A percentile compares a stretch with the other conserved stretches of the same genome.
Conservation (phyloP, 2,113 vertebrate species). For the Cyphomyrus discorhynchus region DNA sequence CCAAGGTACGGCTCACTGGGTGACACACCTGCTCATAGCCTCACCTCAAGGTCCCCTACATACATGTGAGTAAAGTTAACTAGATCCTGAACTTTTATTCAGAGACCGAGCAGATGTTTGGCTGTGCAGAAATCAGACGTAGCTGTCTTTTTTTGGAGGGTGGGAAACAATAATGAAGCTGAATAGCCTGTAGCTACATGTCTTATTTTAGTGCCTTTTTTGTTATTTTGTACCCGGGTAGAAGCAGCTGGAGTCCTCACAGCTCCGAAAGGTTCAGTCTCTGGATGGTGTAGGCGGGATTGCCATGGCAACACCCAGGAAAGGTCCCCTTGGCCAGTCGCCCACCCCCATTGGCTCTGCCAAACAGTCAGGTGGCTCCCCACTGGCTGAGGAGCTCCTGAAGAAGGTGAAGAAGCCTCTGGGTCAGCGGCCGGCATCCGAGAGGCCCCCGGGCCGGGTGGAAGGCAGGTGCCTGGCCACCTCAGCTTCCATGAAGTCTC, state of each 20-base stretch:
- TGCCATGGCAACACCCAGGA: conserved; percentile 38
- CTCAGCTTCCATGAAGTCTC: conserved; percentile 69
- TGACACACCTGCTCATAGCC: neutral
- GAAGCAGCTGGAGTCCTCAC: conserved; percentile 60
- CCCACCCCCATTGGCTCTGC: conserved; percentile 33
- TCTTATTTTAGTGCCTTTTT: neutral
- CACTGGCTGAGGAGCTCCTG: conserved; percentile 52
- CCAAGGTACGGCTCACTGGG: conserved; percentile 54
- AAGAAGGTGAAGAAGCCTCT: conserved; percentile 68
- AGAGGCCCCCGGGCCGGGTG: conserved; percentile 48
- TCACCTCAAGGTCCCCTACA: neutral
- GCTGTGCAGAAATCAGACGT: neutral
- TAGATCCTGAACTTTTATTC: neutral
- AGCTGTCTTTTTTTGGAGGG: neutral
- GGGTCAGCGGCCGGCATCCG: conserved; percentile 45
- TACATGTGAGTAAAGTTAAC: neutral
- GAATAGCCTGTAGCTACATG: neutral
- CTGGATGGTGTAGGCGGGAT: conserved; percentile 70
- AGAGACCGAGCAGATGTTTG: neutral
- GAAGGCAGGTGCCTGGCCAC: conserved; percentile 48
- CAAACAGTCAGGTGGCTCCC: conserved; percentile 40
- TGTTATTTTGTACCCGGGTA: conserved; percentile 20
- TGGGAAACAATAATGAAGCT: neutral
- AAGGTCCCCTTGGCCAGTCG: conserved; percentile 40
- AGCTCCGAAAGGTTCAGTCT: conserved; percentile 56